Evolutionary conservation across 2,797 vertebrate genomes (phyloP), one percentile per base, ranked within the genome.

Genomic region (Trachops cirrhosus): DNA sequence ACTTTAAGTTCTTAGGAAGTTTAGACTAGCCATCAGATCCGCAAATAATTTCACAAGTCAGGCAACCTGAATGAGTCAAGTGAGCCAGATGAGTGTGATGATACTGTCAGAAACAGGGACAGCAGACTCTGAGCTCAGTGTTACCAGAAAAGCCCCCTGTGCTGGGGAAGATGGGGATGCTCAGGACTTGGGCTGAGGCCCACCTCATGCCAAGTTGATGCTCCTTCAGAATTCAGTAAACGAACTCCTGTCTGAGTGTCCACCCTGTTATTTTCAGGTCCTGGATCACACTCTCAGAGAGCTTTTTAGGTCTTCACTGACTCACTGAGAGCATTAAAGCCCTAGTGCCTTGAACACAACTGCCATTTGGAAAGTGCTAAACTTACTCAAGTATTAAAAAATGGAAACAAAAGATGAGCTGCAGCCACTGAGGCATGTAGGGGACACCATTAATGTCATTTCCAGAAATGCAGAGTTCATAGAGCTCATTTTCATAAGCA

Each of bases 141-240:
- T 39, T 15, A 7, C 54, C 54, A 71, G 62, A 41, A n/a, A 84
- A 64, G 1, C 19, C 46, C 54, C 1, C 21, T 34, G 0, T 22
- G 14, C 11, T 24, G 2, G 41, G 5, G 4, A 80, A 67, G 19
- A 9, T 16, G 22, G 8, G 0, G 41, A 10, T 3, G 19, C 37
- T 67, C 9, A 21, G 1, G 32, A 6, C 21, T 11, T 3, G 39
- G 18, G 21, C 62, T 1, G 2, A 26, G 32, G 24, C 50, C 1
- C 3, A 10, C 11, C 4, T 24, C 29, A 26, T 1, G 3, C 24
- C 8, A 29, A 80, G 6, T 0, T 44, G 48, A 48, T 3, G 7
- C 22, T 86, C 62, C 44, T 9, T n/a, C 14, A 50, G 37, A 21
- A 12, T 41, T 26, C 32, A 54, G 29, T 32, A 59, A 68, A 70